Evolutionary conservation across 2,113 vertebrate species (phyloP).

Genomic region (Zeus faber): DNA sequence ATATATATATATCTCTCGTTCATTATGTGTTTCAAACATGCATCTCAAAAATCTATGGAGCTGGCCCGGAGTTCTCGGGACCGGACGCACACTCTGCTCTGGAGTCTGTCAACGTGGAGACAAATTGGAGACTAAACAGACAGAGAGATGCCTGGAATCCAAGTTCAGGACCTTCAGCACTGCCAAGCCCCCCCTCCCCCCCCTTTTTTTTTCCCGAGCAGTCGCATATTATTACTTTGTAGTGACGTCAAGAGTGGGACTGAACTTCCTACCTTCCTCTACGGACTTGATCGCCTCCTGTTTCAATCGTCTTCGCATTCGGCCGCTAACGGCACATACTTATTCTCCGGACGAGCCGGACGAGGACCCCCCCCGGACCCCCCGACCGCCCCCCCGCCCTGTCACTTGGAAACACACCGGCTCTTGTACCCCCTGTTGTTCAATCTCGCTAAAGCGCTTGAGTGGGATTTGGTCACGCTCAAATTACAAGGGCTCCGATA

Average conservation of each 20-base stretch:
- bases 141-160: slow-evolving; percentile 39
- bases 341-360: slow-evolving; percentile 43
- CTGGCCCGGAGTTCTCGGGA: too few relatives aligned
- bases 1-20: too few relatives aligned
- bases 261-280: slow-evolving; percentile 29
- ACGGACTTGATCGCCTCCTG: slow-evolving; percentile 19
- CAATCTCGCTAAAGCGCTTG: slow-evolving; percentile 45
- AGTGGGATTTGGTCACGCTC: slow-evolving; percentile 35
- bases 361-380: slow-evolving; percentile 19
- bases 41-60: too few relatives aligned
- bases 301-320: slow-evolving; percentile 29
- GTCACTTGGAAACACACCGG: slow-evolving; percentile 31
- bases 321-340: slow-evolving; percentile 28
- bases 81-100: too few relatives aligned
- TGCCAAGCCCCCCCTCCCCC: slow-evolving; percentile 41
- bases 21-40: too few relatives aligned
- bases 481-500: slow-evolving; percentile 31
- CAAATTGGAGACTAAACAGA: slow-evolving; percentile 1
- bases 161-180: slow-evolving; percentile 50
- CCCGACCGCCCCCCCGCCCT: slow-evolving; percentile 7
- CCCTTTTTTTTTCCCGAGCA: slow-evolving; percentile 31
- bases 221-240: slow-evolving; percentile 31
- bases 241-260: slow-evolving; percentile 47
- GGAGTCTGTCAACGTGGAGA: slow-evolving; percentile 36
- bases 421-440: slow-evolving; percentile 41